These are phyloP conservation scores for Torymus auratus DNA, from an alignment of 2,888 invertebrate genomes.

Conservation along the genomic window DNA sequence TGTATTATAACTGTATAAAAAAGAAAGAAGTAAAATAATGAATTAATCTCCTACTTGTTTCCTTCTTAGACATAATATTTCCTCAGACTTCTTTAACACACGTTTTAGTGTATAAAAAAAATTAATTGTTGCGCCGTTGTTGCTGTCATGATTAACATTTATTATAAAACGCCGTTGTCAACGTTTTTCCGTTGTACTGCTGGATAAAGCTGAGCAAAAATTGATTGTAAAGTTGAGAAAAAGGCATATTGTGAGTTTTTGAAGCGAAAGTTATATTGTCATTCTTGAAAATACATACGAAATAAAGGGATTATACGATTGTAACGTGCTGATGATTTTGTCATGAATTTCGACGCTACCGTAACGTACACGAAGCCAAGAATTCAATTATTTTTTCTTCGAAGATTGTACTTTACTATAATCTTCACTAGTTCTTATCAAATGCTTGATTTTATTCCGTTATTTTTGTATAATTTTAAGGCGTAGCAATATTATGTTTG, in stretches of 20 bases:
- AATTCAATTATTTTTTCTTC: conserved; percentile 28
- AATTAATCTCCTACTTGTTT: conserved; percentile 54
- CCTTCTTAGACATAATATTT: conserved; percentile 50
- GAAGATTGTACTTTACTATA: conserved; percentile 25
- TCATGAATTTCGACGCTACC: conserved; percentile 41
- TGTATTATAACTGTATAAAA: conserved; percentile 70
- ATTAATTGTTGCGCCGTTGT: conserved; percentile 54
- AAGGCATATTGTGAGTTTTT: not conserved
- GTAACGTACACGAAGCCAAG: conserved; percentile 26
- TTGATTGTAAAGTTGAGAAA: conserved; percentile 28
- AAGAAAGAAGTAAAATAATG: conserved; percentile 34
- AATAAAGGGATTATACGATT: conserved; percentile 48
- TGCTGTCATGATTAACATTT: conserved; percentile 39
- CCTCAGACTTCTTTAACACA: conserved; percentile 52
- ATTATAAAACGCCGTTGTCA: conserved; percentile 23
- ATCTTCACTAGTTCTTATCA: conserved; percentile 44
- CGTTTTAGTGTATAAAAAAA: conserved; percentile 56
- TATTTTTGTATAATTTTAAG: conserved; percentile 59
- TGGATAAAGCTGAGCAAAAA: conserved; percentile 15
- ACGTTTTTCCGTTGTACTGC: conserved; percentile 36
- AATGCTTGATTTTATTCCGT: conserved; percentile 57
- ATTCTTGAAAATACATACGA: conserved; percentile 25
- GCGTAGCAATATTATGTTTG: conserved; percentile 56
- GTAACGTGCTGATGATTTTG: conserved; percentile 46
- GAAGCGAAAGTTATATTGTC: conserved; percentile 7